Base-by-base conservation (phyloP, 2,888 invertebrate species). In the Cyclophora albipunctata region DNA sequence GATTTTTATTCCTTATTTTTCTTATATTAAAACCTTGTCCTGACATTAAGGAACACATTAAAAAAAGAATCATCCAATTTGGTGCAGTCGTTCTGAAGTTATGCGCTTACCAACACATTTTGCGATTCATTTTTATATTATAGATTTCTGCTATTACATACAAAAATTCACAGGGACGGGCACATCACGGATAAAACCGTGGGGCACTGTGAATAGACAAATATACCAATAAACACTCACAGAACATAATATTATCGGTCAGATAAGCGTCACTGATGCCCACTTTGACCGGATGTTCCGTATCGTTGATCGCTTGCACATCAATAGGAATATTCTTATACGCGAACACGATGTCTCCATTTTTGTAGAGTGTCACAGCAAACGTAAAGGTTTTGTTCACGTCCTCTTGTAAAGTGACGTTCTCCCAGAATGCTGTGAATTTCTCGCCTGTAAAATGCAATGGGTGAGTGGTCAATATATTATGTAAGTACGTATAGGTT, bases 181-280 rank as follows among this genome's bases (percentile, higher is more conserved):
- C 20, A 20, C 20, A 20, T 1, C 20, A 20, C 20, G 20, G 20
- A 20, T 20, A 20, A 20, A 20, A 20, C 20, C 20, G 20, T 20
- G 20, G 20, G 20, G 20, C 20, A 20, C 20, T 20, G 20, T 20
- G 20, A 20, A 20, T 20, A 20, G 20, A 20, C 2, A 20, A 20
- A 20, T 20, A 20, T 20, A 20, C 20, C 20, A 20, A 20, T 20
- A 20, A 37, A 48, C 60, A 91, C 95, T 93, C 82, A 97, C 97
- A 93, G 80, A 94, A 93, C 41, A 95, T 90, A 45, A 93, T 92
- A 68, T 94, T 92, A 71, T 98, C 97, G 70, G 96, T 95, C 62
- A 98, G 96, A 75, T 98, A 99, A 0, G 99, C 99, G 85, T 99
- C 99, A 45, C 98, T 98, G 45, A 99, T 91, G 45, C 99, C 99